Percentiles rank a stretch among this genome's conserved stretches.
phyloP scores from a whole-genome alignment of 2,113 vertebrate species.

The Solea senegalensis region DNA sequence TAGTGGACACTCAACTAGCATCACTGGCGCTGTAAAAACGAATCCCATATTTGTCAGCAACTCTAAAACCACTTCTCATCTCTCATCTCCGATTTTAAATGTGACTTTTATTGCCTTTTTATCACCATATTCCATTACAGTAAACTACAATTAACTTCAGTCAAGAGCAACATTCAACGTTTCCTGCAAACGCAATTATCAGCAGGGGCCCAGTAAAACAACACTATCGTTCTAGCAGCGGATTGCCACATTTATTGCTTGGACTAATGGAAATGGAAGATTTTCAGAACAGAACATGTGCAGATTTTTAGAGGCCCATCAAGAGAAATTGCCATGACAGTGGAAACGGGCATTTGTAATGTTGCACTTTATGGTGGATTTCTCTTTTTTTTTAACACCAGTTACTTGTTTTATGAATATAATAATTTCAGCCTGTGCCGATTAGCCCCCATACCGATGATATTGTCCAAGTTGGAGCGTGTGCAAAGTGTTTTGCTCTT shows the following conservation, averaged over 20 bases:
- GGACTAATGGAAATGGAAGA: constrained; percentile 17
- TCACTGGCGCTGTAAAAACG: constrained; percentile 41
- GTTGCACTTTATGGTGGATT: constrained; percentile 10
- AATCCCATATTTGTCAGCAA: constrained; percentile 43
- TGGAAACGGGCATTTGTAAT: constrained; percentile 2
- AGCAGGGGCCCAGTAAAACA: constrained; percentile 16
- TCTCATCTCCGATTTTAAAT: constrained; percentile 32
- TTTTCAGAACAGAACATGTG: not conserved
- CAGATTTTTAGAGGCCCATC: constrained; percentile 9
- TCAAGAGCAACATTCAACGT: constrained; percentile 20
- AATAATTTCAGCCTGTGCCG: not conserved
- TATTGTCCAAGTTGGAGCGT: constrained; percentile 9
- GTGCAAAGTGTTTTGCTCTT: not conserved
- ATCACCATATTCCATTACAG: constrained; percentile 52
- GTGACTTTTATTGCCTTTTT: constrained; percentile 47
- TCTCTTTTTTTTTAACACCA: constrained; percentile 11
- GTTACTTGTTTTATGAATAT: constrained; percentile 11
- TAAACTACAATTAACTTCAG: constrained; percentile 51
- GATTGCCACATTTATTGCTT: constrained; percentile 30
- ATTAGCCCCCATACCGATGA: constrained; percentile 3
- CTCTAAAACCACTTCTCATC: constrained; percentile 36
- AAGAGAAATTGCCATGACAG: constrained; percentile 1
- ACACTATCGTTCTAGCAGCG: constrained; percentile 1
- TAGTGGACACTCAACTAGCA: constrained; percentile 11
- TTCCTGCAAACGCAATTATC: constrained; percentile 45